Base-by-base conservation (phyloP, 2,888 invertebrate genomes). In the Luffia ferchaultella region DNA sequence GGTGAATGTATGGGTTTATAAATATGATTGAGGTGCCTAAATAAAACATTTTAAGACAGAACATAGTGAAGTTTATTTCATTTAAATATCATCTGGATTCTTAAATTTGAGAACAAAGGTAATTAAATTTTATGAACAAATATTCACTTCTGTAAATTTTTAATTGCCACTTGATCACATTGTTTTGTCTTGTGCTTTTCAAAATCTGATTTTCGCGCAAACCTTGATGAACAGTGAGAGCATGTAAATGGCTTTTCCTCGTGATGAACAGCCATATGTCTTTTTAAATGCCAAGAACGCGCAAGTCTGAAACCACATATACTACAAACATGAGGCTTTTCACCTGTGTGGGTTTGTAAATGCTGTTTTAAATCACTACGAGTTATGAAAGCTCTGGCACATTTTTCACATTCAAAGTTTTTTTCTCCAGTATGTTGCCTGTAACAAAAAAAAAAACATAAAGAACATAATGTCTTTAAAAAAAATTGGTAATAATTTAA, bases 391-490 rank as follows among this genome's bases (percentile, higher is more conserved):
- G 77, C 74, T 5, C 71, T 67, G 3, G 65, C 61, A 50, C 85
- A 85, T 0, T 64, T 68, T 20, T 69, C 67, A 20, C 85, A 85
- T 52, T 75, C 76, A 49, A 71, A 82, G 42, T 78, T 82, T 54
- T 76, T 82, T 55, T 85, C 84, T 0, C 84, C 85, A 0, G 84
- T 85, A 53, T 85, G 85, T 42, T 72, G 64, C 51, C 85, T 85
- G 67, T 17, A 71, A 74, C 43, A 49, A 53, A 53, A 15, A n/a
- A n/a, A n/a, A n/a, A n/a, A n/a, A n/a, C n/a, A n/a, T n/a, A n/a
- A n/a, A n/a, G n/a, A n/a, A n/a, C n/a, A n/a, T n/a, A n/a, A n/a
- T n/a, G n/a, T n/a, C n/a, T n/a, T n/a, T n/a, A n/a, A n/a, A n/a
- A n/a, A n/a, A n/a, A n/a, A n/a, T n/a, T n/a, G n/a, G n/a, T n/a